These are phyloP conservation scores for Amphiprion ocellaris DNA, from an alignment of 2,113 vertebrate species.

Conservation along the genomic window DNA sequence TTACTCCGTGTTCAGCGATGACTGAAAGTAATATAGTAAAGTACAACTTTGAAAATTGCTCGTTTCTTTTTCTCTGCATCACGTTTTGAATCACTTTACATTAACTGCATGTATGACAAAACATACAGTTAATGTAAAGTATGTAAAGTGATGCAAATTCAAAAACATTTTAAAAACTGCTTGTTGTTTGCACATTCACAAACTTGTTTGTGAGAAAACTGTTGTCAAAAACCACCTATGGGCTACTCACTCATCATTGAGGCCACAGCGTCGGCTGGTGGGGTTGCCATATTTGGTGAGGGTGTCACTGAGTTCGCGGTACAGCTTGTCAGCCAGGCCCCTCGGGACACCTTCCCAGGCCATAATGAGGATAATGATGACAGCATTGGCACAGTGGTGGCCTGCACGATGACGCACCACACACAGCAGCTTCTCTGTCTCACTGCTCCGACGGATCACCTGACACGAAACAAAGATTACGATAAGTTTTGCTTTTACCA, in stretches of 20 bases:
- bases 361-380: constrained; percentile 96
- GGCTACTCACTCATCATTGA: constrained; percentile 94
- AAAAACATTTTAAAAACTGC: too few relatives aligned
- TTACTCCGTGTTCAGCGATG: not conserved
- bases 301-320: constrained; percentile 91
- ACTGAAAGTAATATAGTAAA: not conserved
- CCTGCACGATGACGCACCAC: constrained; percentile 93
- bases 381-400: constrained; percentile 93
- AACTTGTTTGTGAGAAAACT: not conserved
- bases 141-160: too few relatives aligned
- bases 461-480: constrained; percentile 66
- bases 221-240: not conserved
- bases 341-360: constrained; percentile 96
- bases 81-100: too few relatives aligned
- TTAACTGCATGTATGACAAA: too few relatives aligned
- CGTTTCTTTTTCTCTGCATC: not conserved
- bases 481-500: constrained; percentile 6
- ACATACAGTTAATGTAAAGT: too few relatives aligned
- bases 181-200: not conserved
- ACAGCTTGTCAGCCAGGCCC: constrained; percentile 91
- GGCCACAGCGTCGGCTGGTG: constrained; percentile 96
- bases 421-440: constrained; percentile 95
- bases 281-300: constrained; percentile 95
- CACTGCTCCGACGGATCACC: constrained; percentile 93
- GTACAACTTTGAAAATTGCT: not conserved